Conservation (phyloP, 2,888 invertebrate species). For the Phaedon cochleariae region DNA sequence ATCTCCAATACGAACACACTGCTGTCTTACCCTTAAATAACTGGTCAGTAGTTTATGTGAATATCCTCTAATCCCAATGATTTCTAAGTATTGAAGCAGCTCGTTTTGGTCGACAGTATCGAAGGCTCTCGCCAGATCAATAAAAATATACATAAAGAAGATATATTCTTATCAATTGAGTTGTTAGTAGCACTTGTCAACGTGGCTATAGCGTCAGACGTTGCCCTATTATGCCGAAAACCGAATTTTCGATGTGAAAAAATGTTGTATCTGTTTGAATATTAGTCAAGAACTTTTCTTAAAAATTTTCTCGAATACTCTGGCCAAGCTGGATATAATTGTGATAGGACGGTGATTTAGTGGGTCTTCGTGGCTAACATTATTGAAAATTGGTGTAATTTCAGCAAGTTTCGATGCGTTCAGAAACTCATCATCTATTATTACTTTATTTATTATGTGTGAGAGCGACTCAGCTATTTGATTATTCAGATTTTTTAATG, state of each 20-base stretch:
- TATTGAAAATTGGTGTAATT: neutral
- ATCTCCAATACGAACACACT: neutral
- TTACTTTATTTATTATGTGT: too few relatives aligned
- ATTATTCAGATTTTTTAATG: neutral
- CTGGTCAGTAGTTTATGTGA: neutral
- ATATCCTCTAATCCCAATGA: too few relatives aligned
- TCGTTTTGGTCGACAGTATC: too few relatives aligned
- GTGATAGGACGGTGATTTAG: neutral
- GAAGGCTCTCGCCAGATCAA: neutral
- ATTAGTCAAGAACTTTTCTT: neutral
- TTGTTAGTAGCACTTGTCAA: conserved; percentile 1
- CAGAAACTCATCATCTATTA: too few relatives aligned
- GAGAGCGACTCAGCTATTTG: too few relatives aligned
- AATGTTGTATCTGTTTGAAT: neutral
- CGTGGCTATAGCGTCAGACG: neutral
- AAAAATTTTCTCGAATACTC: neutral
- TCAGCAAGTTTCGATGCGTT: too few relatives aligned
- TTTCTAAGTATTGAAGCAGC: too few relatives aligned
- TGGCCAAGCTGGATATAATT: neutral
- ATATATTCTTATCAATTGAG: neutral
- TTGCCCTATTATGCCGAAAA: neutral
- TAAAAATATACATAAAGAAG: neutral
- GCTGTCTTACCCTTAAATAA: neutral
- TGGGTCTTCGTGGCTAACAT: neutral
- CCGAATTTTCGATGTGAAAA: neutral